phyloP scores from a whole-genome alignment of 1,140 invertebrate genomes.

The Augochlora pura region DNA sequence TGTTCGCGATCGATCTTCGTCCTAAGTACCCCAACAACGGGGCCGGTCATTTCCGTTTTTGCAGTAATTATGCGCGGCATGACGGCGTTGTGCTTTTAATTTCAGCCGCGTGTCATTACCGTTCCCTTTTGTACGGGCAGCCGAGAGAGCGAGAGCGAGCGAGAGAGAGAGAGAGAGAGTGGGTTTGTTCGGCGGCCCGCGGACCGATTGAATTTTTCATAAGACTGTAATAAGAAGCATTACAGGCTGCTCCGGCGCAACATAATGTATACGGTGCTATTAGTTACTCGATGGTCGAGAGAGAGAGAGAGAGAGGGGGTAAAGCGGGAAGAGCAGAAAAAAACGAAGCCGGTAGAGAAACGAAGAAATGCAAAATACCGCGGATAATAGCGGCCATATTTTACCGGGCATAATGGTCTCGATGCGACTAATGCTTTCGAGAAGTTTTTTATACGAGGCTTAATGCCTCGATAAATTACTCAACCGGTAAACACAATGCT shows the following conservation, averaged over 20 bases:
- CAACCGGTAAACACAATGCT: not conserved
- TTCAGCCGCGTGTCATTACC: conserved; percentile 23
- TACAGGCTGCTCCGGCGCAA: not conserved
- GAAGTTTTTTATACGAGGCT: not conserved
- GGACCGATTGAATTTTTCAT: conserved; percentile 40
- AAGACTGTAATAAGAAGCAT: conserved; percentile 33
- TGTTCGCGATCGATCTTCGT: conserved; percentile 39
- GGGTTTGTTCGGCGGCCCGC: not conserved
- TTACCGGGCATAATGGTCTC: conserved; percentile 5
- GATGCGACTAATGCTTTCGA: conserved; percentile 3
- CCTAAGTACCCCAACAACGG: conserved; percentile 23
- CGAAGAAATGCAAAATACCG: not conserved
- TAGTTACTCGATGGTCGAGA: conserved; percentile 18
- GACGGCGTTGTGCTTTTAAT: conserved; percentile 23
- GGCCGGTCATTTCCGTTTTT: conserved; percentile 41
- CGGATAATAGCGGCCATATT: conserved; percentile 6
- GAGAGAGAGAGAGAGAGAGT: no score
- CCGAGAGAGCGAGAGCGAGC: no score
- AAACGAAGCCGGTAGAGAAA: not conserved
- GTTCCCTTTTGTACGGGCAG: not conserved
- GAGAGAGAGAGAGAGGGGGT: not conserved
- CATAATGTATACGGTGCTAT: conserved; percentile 18
- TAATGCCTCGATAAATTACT: not conserved
- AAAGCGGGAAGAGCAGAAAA: not conserved
- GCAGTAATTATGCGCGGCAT: conserved; percentile 23